These are phyloP conservation scores for Gyps fulvus DNA, from an alignment of 2,113 vertebrate species.

Conservation along the genomic window DNA sequence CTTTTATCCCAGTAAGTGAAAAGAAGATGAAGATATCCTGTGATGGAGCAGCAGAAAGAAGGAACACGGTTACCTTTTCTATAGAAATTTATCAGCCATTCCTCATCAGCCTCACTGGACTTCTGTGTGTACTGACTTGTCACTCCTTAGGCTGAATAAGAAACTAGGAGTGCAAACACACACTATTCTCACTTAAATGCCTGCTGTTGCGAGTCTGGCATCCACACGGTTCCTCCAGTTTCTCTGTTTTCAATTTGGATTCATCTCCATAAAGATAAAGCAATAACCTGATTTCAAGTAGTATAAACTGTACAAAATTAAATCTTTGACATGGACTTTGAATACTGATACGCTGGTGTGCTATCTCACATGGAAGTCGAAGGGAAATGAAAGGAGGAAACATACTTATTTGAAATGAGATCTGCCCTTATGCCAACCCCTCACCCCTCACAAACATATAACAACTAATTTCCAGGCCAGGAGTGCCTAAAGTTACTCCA, in stretches of 20 bases:
- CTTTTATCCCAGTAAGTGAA: background rate
- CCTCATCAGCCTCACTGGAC: background rate
- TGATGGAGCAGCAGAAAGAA: background rate
- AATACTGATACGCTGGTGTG: background rate
- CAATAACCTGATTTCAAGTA: conserved; percentile 47
- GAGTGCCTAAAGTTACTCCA: background rate
- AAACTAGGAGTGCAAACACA: background rate
- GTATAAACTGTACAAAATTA: conserved; percentile 52
- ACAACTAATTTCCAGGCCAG: conserved; percentile 24
- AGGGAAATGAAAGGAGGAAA: conserved; percentile 50
- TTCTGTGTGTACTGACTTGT: background rate
- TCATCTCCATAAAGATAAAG: conserved; percentile 52
- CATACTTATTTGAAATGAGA: conserved; percentile 26
- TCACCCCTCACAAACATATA: background rate
- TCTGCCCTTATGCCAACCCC: background rate
- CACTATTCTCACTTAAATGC: background rate
- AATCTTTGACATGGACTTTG: conserved; percentile 1
- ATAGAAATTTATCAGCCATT: background rate
- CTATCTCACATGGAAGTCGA: background rate
- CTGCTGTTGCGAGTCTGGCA: background rate
- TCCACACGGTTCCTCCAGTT: background rate
- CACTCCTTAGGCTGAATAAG: background rate
- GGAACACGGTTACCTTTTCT: background rate
- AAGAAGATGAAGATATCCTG: background rate
- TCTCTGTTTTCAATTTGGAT: conserved; percentile 66